These are phyloP conservation scores for Eolophus roseicapilla DNA, from an alignment of 2,113 vertebrate species.

Conservation along the genomic window DNA sequence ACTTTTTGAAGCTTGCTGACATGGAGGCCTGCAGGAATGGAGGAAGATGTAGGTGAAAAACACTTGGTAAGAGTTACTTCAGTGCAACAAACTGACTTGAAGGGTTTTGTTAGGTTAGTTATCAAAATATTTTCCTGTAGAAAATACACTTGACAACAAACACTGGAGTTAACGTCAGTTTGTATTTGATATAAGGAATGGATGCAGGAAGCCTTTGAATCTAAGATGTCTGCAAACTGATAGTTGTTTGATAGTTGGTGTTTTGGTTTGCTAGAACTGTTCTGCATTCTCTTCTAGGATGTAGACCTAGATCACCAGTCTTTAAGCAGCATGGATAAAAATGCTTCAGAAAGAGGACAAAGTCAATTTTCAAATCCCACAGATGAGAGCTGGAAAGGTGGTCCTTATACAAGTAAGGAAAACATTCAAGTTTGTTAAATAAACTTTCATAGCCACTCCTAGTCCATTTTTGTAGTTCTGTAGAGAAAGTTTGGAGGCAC, in stretches of 20 bases:
- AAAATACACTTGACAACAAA: not conserved
- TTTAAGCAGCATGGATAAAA: conserved; percentile 92
- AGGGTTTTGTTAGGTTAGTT: not conserved
- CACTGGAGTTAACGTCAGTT: not conserved
- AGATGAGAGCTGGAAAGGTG: conserved; percentile 93
- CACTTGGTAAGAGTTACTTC: conserved; percentile 81
- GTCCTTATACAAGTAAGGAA: conserved; percentile 81
- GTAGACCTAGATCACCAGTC: conserved; percentile 91
- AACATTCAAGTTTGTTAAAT: not conserved
- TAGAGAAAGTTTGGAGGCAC: not conserved
- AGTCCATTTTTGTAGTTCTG: not conserved
- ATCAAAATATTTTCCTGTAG: not conserved
- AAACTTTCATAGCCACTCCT: not conserved
- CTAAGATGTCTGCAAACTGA: not conserved
- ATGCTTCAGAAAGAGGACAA: conserved; percentile 91
- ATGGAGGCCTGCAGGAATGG: conserved; percentile 90
- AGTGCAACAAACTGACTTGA: not conserved
- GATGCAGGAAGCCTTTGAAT: not conserved
- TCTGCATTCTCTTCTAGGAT: conserved; percentile 78
- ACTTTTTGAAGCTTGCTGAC: conserved; percentile 84
- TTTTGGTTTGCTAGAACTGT: not conserved
- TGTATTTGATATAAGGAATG: not conserved
- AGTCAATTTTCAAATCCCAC: conserved; percentile 93
- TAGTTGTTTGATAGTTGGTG: not conserved
- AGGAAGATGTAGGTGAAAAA: conserved; percentile 89